These are phyloP conservation scores for Petrocephalus microphthalmus DNA, from an alignment of 2,113 vertebrate species.

Conservation along the genomic window DNA sequence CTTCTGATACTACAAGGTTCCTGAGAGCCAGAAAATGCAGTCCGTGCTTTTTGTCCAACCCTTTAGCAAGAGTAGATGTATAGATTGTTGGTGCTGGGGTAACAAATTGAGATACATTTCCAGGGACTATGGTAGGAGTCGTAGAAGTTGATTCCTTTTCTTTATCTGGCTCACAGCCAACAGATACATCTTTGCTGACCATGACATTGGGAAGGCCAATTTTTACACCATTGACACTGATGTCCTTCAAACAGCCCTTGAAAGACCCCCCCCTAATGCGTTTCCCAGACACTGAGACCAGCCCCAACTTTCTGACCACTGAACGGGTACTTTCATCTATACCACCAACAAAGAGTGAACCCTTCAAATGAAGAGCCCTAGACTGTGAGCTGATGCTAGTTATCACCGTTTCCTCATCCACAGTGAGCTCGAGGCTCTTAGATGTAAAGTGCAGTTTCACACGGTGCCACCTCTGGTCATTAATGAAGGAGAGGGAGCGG, in stretches of 20 bases:
- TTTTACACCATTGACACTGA: slow-evolving; percentile 64
- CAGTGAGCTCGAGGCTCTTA: slow-evolving; percentile 64
- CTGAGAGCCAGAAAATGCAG: slow-evolving; percentile 62
- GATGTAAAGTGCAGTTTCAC: slow-evolving; percentile 63
- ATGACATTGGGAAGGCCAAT: slow-evolving; percentile 68
- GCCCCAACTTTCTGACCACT: slow-evolving; percentile 61
- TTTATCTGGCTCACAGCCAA: slow-evolving; percentile 70
- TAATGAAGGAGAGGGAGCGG: slow-evolving; percentile 60
- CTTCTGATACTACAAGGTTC: slow-evolving; percentile 74
- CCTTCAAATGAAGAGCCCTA: slow-evolving; percentile 58
- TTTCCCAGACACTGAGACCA: slow-evolving; percentile 70
- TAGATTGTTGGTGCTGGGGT: slow-evolving; percentile 41
- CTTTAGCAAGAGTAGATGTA: slow-evolving; percentile 43
- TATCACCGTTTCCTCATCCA: slow-evolving; percentile 68
- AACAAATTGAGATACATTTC: slow-evolving; percentile 35
- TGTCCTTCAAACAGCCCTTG: slow-evolving; percentile 77
- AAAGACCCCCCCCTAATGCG: slow-evolving; percentile 72
- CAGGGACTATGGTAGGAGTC: slow-evolving; percentile 29
- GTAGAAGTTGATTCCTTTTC: slow-evolving; percentile 38
- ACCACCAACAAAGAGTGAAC: slow-evolving; percentile 73
- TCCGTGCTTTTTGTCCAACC: slow-evolving; percentile 52
- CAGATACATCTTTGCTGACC: slow-evolving; percentile 78
- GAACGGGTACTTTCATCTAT: slow-evolving; percentile 61
- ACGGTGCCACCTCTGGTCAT: slow-evolving; percentile 72
- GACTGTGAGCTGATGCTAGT: slow-evolving; percentile 50